Conservation (phyloP, 2,113 vertebrate species). For the Cathartes aura region DNA sequence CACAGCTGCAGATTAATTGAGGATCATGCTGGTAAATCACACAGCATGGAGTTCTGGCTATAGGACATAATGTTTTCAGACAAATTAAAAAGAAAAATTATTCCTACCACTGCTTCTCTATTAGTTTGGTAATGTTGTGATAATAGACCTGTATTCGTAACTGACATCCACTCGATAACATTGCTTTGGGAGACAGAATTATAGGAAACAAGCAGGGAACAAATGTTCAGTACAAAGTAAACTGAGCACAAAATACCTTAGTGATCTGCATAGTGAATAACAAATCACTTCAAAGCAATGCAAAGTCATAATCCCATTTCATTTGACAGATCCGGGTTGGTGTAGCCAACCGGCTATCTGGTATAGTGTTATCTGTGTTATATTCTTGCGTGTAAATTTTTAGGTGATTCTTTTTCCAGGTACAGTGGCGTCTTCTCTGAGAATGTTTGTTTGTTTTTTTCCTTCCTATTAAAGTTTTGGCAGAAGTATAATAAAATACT, state of each 20-base stretch:
- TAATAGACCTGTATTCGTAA: slow-evolving; percentile 35
- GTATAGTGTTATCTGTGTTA: background rate
- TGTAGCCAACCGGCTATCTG: background rate
- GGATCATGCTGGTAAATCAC: slow-evolving; percentile 37
- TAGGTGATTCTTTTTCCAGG: background rate
- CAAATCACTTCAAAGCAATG: slow-evolving; percentile 16
- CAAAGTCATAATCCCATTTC: slow-evolving; percentile 6
- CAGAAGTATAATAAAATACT: background rate
- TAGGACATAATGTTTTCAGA: slow-evolving; percentile 28
- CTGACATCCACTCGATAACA: slow-evolving; percentile 30
- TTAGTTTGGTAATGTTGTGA: background rate
- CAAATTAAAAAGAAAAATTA: slow-evolving; percentile 49
- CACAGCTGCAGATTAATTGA: slow-evolving; percentile 54
- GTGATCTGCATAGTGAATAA: slow-evolving; percentile 24
- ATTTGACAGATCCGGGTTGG: background rate
- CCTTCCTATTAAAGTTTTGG: background rate
- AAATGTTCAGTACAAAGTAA: slow-evolving; percentile 42
- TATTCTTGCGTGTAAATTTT: background rate
- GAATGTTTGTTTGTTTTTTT: background rate
- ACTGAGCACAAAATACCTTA: slow-evolving; percentile 48
- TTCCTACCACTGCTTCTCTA: background rate
- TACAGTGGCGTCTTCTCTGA: background rate
- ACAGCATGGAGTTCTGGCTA: background rate
- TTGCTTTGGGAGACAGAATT: slow-evolving; percentile 27
- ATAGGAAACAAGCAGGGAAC: background rate